Evolutionary conservation across 2,888 invertebrate species (phyloP).

Genomic region (Ophion costatus): DNA sequence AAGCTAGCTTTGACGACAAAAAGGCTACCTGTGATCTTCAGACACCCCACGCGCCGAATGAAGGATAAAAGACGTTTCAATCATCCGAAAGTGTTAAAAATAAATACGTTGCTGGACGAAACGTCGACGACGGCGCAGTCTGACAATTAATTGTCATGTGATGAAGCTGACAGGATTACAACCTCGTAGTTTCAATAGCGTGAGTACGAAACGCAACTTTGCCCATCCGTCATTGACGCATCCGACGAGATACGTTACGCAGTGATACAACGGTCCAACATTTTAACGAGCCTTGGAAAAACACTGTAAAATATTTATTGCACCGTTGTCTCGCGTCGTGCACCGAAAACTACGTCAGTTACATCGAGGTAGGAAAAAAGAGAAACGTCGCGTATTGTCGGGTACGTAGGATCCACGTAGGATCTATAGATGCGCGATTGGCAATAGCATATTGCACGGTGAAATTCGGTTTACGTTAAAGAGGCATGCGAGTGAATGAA

Average conservation of each 20-base stretch:
- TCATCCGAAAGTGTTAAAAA: neutral
- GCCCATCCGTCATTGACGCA: neutral
- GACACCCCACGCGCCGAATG: neutral
- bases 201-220: neutral
- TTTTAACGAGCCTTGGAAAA: neutral
- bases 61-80: neutral
- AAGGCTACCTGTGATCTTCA: neutral
- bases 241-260: neutral
- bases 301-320: conserved; percentile 14
- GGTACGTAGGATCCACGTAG: conserved; percentile 34
- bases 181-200: neutral
- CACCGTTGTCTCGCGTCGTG: neutral
- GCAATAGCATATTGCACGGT: conserved; percentile 36
- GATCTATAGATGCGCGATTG: conserved; percentile 34
- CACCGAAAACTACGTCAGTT: neutral
- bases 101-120: neutral
- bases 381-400: conserved; percentile 38
- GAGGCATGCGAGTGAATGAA: conserved; percentile 40
- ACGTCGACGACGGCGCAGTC: neutral
- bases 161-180: neutral
- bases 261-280: neutral
- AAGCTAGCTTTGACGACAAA: neutral
- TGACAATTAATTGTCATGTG: neutral
- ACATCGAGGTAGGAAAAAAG: conserved; percentile 4
- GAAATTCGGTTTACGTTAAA: conserved; percentile 17